These are phyloP conservation scores for Cremastinae sp. DNA, from an alignment of 2,888 invertebrate genomes.

Conservation along the genomic window DNA sequence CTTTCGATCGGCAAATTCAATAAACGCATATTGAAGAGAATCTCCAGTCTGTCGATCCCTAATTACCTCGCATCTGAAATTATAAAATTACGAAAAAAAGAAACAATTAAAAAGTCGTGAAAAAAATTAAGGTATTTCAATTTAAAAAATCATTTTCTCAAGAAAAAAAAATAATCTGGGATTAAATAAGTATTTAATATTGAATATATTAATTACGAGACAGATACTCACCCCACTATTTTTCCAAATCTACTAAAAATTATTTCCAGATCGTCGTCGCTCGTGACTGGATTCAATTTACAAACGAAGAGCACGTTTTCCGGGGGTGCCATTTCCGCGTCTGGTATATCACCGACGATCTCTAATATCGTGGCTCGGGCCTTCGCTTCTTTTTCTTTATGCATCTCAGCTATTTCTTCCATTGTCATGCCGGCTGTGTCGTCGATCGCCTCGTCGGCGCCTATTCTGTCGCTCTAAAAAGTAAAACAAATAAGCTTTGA, in stretches of 20 bases:
- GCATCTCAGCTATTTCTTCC: constrained; percentile 92
- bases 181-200: too few relatives aligned
- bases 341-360: constrained; percentile 98
- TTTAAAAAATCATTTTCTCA: too few relatives aligned
- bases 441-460: constrained; percentile 96
- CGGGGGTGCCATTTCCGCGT: constrained; percentile 98
- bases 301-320: constrained; percentile 99
- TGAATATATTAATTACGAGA: too few relatives aligned
- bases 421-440: constrained; percentile 92
- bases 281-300: constrained; percentile 98
- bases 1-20: constrained; percentile 96
- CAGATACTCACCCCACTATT: constrained; percentile 85
- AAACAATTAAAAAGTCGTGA: neutral
- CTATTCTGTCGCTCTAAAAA: constrained; percentile 89
- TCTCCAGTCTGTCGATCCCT: constrained; percentile 95
- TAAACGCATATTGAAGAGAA: constrained; percentile 99
- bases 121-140: too few relatives aligned
- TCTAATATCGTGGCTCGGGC: constrained; percentile 98
- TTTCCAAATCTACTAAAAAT: constrained; percentile 98
- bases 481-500: constrained; percentile 17
- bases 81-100: neutral
- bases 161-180: too few relatives aligned
- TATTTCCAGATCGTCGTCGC: constrained; percentile 97
- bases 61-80: constrained; percentile 94
- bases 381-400: constrained; percentile 95